Evolutionary conservation across 2,888 invertebrate species (phyloP).

Genomic region (Lasioglossum figueresi): DNA sequence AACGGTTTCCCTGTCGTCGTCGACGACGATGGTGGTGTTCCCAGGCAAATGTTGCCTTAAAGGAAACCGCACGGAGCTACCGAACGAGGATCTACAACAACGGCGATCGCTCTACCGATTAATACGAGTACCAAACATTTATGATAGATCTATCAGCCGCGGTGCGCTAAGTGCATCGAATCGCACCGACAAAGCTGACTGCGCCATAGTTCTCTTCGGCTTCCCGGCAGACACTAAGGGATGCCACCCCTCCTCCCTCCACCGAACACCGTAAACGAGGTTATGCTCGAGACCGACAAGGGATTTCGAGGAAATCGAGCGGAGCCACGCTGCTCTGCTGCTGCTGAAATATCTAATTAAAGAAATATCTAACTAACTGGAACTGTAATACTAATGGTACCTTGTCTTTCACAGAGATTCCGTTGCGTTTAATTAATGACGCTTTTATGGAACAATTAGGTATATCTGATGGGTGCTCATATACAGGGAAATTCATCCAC

Average conservation of each 20-base stretch:
- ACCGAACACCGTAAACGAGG: neutral
- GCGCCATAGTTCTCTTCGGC: slow-evolving; percentile 34
- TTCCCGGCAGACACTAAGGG: neutral
- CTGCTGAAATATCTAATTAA: neutral
- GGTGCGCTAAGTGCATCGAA: slow-evolving; percentile 60
- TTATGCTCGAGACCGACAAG: neutral
- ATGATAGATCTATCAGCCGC: slow-evolving; percentile 30
- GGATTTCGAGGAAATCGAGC: neutral
- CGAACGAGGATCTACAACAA: neutral
- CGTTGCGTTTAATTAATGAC: neutral
- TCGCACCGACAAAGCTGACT: slow-evolving; percentile 61
- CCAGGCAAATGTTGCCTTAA: slow-evolving; percentile 19
- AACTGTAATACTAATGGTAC: neutral
- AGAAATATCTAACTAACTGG: neutral
- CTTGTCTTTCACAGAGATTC: neutral
- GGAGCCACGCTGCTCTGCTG: neutral
- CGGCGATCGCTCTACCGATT: slow-evolving; percentile 48
- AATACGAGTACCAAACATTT: slow-evolving; percentile 51
- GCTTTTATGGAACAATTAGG: neutral
- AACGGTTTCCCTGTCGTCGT: neutral
- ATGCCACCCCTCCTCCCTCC: neutral
- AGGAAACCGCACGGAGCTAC: neutral
- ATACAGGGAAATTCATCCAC: neutral
- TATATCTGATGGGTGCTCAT: neutral
- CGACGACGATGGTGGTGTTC: neutral